Base-by-base conservation (phyloP, 2,113 vertebrate genomes). In the Eptesicus fuscus region DNA sequence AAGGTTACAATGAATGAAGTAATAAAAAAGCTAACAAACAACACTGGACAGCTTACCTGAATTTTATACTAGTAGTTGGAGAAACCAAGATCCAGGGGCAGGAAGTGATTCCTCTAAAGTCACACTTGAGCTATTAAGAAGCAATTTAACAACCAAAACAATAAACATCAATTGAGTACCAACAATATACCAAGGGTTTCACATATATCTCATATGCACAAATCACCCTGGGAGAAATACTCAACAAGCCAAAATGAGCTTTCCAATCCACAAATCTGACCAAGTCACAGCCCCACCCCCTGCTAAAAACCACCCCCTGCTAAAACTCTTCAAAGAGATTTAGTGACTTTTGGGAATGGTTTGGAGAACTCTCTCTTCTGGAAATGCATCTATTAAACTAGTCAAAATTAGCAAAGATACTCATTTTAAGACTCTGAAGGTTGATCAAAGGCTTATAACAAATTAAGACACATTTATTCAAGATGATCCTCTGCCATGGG, bases 131-230 rank as follows among this genome's bases (percentile, higher is more conserved):
- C 28, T 84, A 16, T 25, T 83, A 78, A 88, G 76, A 95, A 86
- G 51, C 23, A 93, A 93, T 51, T 85, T 77, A 83, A 51, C n/a
- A 83, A 86, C 35, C 44, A 51, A 78, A 88, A 88, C 40, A 89
- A 83, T 78, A 22, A 87, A 37, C 49, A 47, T 80, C 32, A 69
- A 61, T 40, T 67, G 32, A 70, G 17, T 71, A 80, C 30, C 47
- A 91, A 44, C 25, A 35, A 85, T 25, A 74, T 80, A 35, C 18
- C 74, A 70, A 71, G 28, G 22, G 9, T 69, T 77, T 87, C 88
- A 87, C 40, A 63, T 44, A 32, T 10, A 56, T 70, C 4, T 49
- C 71, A 40, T 70, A 89, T 2, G 61, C 7, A 70, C 71, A 88
- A 40, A 13, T 49, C 49, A 40, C 11, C 17, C 70, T 30, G 18